Percentiles rank a stretch among this genome's conserved stretches.
These are phyloP conservation scores for Ricordea florida DNA, from an alignment of 92 coral and sea anemone species.

Conservation along the genomic window DNA sequence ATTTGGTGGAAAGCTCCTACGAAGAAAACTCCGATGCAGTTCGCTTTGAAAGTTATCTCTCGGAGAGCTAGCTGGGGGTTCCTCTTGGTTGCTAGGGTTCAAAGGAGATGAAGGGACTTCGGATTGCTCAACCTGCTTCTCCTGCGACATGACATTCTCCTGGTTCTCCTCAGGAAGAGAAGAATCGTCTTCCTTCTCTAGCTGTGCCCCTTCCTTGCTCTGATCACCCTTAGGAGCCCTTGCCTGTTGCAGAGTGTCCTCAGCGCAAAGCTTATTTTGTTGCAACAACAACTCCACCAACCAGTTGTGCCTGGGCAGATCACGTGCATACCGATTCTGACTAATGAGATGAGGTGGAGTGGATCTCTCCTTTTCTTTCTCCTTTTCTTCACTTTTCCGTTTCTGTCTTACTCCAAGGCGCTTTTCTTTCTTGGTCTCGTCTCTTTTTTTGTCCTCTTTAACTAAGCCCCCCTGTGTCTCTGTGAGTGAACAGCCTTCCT, in stretches of 20 bases:
- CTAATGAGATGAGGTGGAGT: conserved; percentile 91
- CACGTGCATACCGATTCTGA: conserved; percentile 95
- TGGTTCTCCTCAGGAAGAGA: not conserved
- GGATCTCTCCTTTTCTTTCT: conserved; percentile 78
- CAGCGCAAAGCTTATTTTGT: conserved; percentile 79
- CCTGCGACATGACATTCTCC: conserved; percentile 34
- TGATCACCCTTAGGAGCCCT: conserved; percentile 55
- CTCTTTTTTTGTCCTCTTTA: conserved; percentile 72
- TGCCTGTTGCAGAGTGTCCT: conserved; percentile 60
- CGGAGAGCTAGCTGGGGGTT: conserved; percentile 59
- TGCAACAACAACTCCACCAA: conserved; percentile 87
- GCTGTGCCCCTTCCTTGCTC: conserved; percentile 22
- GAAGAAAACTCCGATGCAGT: conserved; percentile 76
- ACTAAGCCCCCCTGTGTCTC: conserved; percentile 49
- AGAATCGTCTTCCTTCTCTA: conserved; percentile 13
- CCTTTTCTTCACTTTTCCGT: conserved; percentile 73
- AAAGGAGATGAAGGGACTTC: conserved; percentile 24
- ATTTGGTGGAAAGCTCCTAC: conserved; percentile 77
- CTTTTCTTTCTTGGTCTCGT: conserved; percentile 66
- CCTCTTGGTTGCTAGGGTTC: not conserved
- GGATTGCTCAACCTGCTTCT: conserved; percentile 5
- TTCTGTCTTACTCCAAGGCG: conserved; percentile 75
- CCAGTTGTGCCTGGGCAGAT: conserved; percentile 99
- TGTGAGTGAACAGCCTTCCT: conserved; percentile 64
- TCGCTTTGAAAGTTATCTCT: conserved; percentile 75